phyloP scores from a whole-genome alignment of 2,797 vertebrate species.

The Parauchenoglanis punctatus region DNA sequence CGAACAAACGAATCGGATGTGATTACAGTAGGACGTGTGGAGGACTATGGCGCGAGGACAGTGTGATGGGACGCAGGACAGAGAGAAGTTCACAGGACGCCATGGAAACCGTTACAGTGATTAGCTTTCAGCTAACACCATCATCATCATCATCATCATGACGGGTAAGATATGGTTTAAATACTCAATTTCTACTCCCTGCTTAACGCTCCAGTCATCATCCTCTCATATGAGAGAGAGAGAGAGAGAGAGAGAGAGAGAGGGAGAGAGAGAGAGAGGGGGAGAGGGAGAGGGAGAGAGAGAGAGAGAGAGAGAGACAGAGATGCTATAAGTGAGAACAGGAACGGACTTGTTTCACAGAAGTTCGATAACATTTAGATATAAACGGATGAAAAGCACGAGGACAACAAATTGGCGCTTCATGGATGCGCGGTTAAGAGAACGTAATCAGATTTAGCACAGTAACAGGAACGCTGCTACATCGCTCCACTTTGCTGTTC shows the following conservation, averaged over 20 bases:
- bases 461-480: not conserved
- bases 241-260: not conserved
- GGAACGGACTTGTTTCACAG: no score
- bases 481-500: no score
- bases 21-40: not conserved
- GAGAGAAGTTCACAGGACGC: constrained; percentile 9
- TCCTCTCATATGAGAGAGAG: not conserved
- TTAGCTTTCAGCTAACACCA: not conserved
- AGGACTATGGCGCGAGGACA: not conserved
- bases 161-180: not conserved
- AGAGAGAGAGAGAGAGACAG: not conserved
- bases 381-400: no score
- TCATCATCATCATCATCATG: not conserved
- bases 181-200: not conserved
- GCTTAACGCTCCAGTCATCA: not conserved
- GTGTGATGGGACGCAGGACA: constrained; percentile 1
- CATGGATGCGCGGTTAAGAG: no score
- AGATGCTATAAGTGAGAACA: no score
- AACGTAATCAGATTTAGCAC: no score
- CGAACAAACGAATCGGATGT: not conserved
- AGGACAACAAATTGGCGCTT: no score
- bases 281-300: not conserved
- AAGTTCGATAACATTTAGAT: no score
- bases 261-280: not conserved
- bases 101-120: not conserved